A percentile compares a stretch with the other conserved stretches of the same genome.
phyloP scores from a whole-genome alignment of 2,888 invertebrate species.

The Pollenia amentaria region DNA sequence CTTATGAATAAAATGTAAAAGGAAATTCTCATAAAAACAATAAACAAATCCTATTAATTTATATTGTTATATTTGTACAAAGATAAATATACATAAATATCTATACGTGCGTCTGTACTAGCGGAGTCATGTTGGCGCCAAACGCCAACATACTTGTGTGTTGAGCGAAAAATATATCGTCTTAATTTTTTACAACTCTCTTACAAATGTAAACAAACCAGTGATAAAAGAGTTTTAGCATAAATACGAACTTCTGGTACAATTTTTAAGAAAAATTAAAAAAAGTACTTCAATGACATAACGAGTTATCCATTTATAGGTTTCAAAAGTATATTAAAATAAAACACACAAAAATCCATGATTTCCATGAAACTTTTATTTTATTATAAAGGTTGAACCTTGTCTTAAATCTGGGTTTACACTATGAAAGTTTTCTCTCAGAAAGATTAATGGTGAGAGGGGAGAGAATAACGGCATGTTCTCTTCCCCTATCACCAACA shows the following conservation, averaged over 20 bases:
- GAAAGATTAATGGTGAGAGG: no score
- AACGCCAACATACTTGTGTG: slow-evolving; percentile 57
- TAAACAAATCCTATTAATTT: background rate
- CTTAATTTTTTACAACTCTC: background rate
- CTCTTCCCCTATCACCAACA: no score
- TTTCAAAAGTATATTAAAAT: no score
- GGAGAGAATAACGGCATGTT: no score
- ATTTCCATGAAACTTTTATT: no score
- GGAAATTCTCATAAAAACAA: slow-evolving; percentile 14
- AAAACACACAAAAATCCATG: no score
- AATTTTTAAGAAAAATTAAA: background rate
- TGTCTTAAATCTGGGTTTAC: no score
- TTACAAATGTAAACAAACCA: background rate
- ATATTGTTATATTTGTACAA: no score
- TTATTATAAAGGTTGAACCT: no score
- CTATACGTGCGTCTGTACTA: slow-evolving; percentile 56
- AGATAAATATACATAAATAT: slow-evolving; percentile 11
- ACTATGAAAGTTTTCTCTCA: no score
- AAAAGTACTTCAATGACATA: no score
- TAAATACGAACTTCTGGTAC: background rate
- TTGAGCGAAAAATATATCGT: slow-evolving; percentile 17
- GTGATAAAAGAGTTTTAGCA: background rate
- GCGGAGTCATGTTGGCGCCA: slow-evolving; percentile 74
- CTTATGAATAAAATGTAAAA: background rate
- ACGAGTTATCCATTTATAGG: no score